Conservation (phyloP, 1,140 invertebrate species). For the Papilio helenus region DNA sequence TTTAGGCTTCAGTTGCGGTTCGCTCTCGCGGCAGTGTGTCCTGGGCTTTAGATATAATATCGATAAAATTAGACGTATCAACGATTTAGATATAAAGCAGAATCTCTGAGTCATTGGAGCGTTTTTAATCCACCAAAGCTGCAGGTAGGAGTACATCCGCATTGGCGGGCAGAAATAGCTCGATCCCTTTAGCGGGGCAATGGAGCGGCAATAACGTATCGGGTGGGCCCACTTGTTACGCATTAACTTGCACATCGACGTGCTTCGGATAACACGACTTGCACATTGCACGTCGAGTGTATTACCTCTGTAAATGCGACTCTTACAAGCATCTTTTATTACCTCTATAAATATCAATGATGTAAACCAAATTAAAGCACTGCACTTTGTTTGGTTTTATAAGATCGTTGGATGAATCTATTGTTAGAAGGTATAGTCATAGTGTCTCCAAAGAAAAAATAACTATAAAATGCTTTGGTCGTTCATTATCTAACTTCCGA, state of each 20-base stretch:
- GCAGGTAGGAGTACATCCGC: slow-evolving; percentile 23
- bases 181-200: slow-evolving; percentile 4
- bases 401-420: neutral
- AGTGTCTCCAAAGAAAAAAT: no score
- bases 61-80: neutral
- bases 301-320: neutral
- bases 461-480: no score
- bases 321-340: neutral
- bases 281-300: neutral
- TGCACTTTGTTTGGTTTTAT: no score
- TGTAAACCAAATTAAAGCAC: neutral
- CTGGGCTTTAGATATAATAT: neutral
- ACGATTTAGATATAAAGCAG: slow-evolving; percentile 3
- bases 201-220: neutral
- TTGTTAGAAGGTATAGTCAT: no score
- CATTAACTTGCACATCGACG: neutral
- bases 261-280: slow-evolving; percentile 2
- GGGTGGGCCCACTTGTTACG: slow-evolving; percentile 19
- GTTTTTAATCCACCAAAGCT: slow-evolving; percentile 7
- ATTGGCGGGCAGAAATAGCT: slow-evolving; percentile 26
- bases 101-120: neutral
- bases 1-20: neutral
- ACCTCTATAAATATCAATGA: neutral
- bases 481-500: no score
- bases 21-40: neutral